Base-by-base conservation (phyloP, 2,888 invertebrate genomes). In the Germaria angustata region DNA sequence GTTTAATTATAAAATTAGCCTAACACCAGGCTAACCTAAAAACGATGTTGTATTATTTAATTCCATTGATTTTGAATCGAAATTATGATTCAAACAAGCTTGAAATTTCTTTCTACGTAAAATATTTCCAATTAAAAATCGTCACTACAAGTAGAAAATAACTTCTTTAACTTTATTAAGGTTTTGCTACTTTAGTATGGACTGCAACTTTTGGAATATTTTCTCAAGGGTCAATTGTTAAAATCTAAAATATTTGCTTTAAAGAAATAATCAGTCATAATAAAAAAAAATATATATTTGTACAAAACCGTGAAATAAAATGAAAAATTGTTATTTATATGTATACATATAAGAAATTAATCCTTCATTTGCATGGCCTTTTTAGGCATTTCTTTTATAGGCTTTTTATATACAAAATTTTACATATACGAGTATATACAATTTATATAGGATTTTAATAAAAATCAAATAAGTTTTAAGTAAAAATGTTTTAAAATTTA, bases 361-460 rank as follows among this genome's bases (percentile, higher is more conserved):
- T 46, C 9, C 44, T 51, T 71, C 59, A 5, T 79, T 75, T 55
- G 82, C 71, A 34, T 63, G 72, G 61, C 59, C 36, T 72, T 66
- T 71, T 81, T 72, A 22, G 34, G 34, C 15, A 24, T 44, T 65
- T 15, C 44, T 73, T 81, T 83, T 77, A 22, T 76, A 80, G 28
- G 83, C 76, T 76, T 83, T 83, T 83, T 78, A 73, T 65, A 73
- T 15, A 28, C 28, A 57, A 46, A 32, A 66, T 55, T 68, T 39
- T 57, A 61, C 49, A 55, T 32, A 73, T 11, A 57, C 15, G n/a
- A 53, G 17, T 6, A 0, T n/a, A 39, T 39, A 39, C 39, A 39
- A 39, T 13, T 13, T 39, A 66, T 15, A 20, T 24, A 63, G 44
- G 44, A 17, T 46, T 63, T 36, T 15, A 72, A 15, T 24, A 55